Conservation (phyloP, 1,140 invertebrate species). For the Nephotettix cincticeps region DNA sequence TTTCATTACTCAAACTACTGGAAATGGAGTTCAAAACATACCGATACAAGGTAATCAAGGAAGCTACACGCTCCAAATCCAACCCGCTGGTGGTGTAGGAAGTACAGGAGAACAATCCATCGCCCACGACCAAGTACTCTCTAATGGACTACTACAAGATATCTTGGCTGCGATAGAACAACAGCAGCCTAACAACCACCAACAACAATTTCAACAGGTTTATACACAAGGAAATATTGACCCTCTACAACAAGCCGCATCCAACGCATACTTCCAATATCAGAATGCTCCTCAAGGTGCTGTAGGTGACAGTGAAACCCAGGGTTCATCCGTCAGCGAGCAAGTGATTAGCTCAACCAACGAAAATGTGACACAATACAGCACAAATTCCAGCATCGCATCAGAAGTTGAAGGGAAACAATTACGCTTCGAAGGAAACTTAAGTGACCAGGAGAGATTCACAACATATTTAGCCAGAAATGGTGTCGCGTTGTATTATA, state of each 20-base stretch:
- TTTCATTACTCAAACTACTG: not conserved
- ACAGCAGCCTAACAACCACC: conserved; percentile 43
- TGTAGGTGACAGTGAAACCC: conserved; percentile 25
- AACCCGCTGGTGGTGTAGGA: conserved; percentile 52
- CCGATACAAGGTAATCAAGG: conserved; percentile 60
- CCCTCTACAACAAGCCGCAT: conserved; percentile 14
- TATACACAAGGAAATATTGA: conserved; percentile 16
- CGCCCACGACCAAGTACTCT: conserved; percentile 71
- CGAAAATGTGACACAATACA: not conserved
- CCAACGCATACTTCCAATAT: not conserved
- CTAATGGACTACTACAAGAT: conserved; percentile 72
- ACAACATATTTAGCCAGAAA: conserved; percentile 10
- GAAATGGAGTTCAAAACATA: conserved; percentile 47
- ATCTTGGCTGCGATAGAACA: conserved; percentile 73
- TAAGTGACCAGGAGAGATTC: conserved; percentile 1
- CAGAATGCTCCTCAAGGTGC: not conserved
- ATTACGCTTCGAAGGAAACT: too few species aligned
- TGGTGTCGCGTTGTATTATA: conserved; percentile 27
- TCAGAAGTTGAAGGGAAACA: not conserved
- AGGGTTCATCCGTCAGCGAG: conserved; percentile 1
- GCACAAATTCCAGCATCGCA: not conserved
- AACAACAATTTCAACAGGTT: conserved; percentile 20
- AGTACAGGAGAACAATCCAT: conserved; percentile 48
- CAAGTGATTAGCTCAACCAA: not conserved
- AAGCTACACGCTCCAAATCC: conserved; percentile 71